Base-by-base conservation (phyloP, 2,888 invertebrate species). In the Drosophila infuscata region DNA sequence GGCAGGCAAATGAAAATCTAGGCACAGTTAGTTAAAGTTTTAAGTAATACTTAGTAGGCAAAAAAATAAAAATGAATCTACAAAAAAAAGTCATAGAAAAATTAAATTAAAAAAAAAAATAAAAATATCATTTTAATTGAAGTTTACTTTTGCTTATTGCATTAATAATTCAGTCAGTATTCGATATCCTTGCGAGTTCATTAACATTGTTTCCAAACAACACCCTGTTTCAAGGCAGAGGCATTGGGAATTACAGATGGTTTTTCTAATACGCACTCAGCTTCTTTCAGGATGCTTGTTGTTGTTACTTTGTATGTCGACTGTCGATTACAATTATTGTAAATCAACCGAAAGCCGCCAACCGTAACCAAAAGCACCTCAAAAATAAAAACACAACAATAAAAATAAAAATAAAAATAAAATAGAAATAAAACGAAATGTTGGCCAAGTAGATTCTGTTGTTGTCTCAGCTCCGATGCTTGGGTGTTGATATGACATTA, bases 261-360 rank as follows among this genome's bases (percentile, higher is more conserved):
- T 30, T 41, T 68, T 51, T 54, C 33, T n/a, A 25, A 46, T 15
- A 8, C 20, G 20, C 48, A 49, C 59, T 29, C 49, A 46, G 35
- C 43, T 54, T 56, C 59, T 64, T 53, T 46, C 32, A 32, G 62
- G 63, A 29, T 57, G 57, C 53, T 63, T 75, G 56, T 63, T 78
- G 46, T 56, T 56, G 52, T 33, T 56, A 25, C 53, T 33, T 70
- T 35, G 9, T 36, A 11, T 3, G 53, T 67, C 67, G 46, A 61
- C 64, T 79, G 76, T 82, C 83, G 69, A 72, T 75, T 53, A 82
- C 74, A 77, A 77, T 85, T 77, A 82, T 77, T 71, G 68, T 82
- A 82, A 87, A 87, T 83, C 85, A 83, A 75, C 70, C 73, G 65
- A 60, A 73, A 46, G 71, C 74, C 67, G 61, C 32, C 48, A 53